phyloP scores from a whole-genome alignment of 2,113 vertebrate species.

The Mesocricetus auratus region DNA sequence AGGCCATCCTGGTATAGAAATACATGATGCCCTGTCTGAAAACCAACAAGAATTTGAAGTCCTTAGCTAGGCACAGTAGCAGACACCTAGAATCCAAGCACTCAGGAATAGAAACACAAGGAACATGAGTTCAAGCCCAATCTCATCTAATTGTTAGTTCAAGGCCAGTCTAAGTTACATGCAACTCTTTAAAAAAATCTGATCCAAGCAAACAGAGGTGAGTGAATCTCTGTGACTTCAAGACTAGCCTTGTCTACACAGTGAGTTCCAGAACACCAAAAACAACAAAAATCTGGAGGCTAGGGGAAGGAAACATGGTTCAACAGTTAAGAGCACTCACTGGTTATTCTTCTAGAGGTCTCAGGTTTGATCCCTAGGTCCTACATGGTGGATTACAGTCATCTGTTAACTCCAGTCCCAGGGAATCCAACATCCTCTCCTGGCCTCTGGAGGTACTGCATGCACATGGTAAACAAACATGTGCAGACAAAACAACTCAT shows the following conservation, averaged over 20 bases:
- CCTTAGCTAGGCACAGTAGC: not conserved
- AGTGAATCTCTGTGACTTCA: no score
- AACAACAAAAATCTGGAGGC: not conserved
- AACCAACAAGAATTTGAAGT: not conserved
- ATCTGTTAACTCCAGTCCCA: not conserved
- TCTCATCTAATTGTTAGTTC: not conserved
- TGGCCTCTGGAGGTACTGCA: not conserved
- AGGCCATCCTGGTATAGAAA: not conserved
- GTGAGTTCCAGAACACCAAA: not conserved
- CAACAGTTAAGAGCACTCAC: not conserved
- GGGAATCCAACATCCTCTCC: not conserved
- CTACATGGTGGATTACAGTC: not conserved
- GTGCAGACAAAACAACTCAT: not conserved
- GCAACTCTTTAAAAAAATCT: not conserved
- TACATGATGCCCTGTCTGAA: not conserved
- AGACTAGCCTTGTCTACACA: no score
- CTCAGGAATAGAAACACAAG: not conserved
- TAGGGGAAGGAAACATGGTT: not conserved
- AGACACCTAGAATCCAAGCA: not conserved
- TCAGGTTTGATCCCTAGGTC: not conserved
- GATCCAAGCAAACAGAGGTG: not conserved
- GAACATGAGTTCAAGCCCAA: not conserved
- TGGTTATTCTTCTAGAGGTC: not conserved
- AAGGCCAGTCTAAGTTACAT: not conserved
- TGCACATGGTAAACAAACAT: not conserved